phyloP scores from a whole-genome alignment of 2,113 vertebrate genomes.

The Lutjanus erythropterus region DNA sequence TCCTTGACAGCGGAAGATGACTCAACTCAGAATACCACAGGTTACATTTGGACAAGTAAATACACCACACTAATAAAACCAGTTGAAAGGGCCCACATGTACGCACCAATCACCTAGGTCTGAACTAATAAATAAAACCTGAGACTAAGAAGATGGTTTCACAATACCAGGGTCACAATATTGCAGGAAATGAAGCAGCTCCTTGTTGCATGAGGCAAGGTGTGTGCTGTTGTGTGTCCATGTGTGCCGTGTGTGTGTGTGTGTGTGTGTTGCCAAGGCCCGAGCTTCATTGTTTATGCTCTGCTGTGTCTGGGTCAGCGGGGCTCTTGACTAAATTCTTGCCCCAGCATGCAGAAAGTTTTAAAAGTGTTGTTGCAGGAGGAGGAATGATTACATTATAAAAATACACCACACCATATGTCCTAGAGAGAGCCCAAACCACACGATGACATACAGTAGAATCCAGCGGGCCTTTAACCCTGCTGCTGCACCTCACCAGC shows the following conservation, averaged over 20 bases:
- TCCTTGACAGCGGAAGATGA: constrained; percentile 61
- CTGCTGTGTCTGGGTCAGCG: constrained; percentile 73
- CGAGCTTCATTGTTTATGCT: constrained; percentile 69
- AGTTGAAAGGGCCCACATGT: background rate
- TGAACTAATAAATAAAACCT: constrained; percentile 1
- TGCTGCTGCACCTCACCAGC: constrained; percentile 35
- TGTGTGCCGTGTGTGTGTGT: constrained; percentile 45
- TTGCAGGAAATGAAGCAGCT: background rate
- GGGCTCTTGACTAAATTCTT: constrained; percentile 74
- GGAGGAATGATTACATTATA: constrained; percentile 78
- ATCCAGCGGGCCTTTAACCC: constrained; percentile 37
- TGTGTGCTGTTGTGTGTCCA: constrained; percentile 33
- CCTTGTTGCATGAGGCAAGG: constrained; percentile 10
- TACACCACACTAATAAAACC: constrained; percentile 50
- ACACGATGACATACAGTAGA: constrained; percentile 54
- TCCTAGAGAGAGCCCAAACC: constrained; percentile 57
- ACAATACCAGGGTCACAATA: background rate
- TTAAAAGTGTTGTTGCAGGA: constrained; percentile 76
- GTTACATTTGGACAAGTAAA: constrained; percentile 63
- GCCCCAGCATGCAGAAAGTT: constrained; percentile 77
- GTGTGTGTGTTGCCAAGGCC: constrained; percentile 54
- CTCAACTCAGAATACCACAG: constrained; percentile 61
- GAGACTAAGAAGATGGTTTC: background rate
- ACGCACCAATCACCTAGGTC: background rate
- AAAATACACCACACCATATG: constrained; percentile 76